A percentile compares a stretch with the other conserved stretches of the same genome.
These are phyloP conservation scores for Eriocheir sinensis DNA, from an alignment of 1,140 invertebrate genomes.

Conservation along the genomic window DNA sequence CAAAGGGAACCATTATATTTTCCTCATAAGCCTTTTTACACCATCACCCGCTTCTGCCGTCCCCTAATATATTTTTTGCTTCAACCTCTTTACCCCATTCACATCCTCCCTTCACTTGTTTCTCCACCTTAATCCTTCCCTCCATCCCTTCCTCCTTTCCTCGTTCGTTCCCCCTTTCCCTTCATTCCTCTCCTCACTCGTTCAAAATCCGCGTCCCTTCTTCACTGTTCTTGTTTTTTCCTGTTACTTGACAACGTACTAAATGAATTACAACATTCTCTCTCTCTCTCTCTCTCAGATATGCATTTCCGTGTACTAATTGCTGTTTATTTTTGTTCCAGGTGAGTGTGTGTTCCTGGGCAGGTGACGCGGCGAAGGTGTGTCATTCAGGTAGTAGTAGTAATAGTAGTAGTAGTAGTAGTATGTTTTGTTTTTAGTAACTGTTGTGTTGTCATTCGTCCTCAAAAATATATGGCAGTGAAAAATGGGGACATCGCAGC, in stretches of 20 bases:
- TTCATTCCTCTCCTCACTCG: neutral
- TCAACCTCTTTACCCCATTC: neutral
- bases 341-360: neutral
- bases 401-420: neutral
- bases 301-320: neutral
- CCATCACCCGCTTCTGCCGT: neutral
- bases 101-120: too few relatives aligned
- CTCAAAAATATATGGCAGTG: too few relatives aligned
- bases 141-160: neutral
- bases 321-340: neutral
- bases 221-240: neutral
- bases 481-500: neutral
- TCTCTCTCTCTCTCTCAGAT: constrained; percentile 9
- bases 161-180: neutral
- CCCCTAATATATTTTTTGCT: neutral
- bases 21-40: neutral
- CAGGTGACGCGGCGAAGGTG: neutral
- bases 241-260: neutral
- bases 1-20: too few relatives aligned
- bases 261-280: neutral
- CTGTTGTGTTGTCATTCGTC: neutral
- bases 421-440: neutral
- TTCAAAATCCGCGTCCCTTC: neutral
- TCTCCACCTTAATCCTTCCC: neutral
- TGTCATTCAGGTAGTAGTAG: neutral